These are phyloP conservation scores for Isurus oxyrinchus DNA, from an alignment of 2,113 vertebrate genomes.

Conservation along the genomic window DNA sequence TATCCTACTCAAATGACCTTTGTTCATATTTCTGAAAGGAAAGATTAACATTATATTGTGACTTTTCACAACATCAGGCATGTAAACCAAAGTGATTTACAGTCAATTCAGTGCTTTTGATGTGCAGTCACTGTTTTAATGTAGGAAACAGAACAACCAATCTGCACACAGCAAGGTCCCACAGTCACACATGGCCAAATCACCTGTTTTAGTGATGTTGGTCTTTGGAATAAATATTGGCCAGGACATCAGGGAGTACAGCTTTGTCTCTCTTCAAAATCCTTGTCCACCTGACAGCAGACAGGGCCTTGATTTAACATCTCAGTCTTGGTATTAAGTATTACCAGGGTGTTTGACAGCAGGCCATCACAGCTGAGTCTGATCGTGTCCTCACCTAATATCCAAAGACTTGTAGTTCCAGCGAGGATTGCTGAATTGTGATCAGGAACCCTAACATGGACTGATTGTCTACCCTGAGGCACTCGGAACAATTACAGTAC, in stretches of 20 bases:
- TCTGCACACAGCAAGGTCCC: not conserved
- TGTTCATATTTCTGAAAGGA: not conserved
- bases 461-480: not conserved
- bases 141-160: not conserved
- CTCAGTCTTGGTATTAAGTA: not conserved
- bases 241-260: not conserved
- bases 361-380: not conserved
- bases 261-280: not conserved
- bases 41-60: not conserved
- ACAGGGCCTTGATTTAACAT: not conserved
- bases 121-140: not conserved
- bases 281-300: not conserved
- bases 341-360: not conserved
- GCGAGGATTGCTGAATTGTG: not conserved
- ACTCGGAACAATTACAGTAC: constrained; percentile 3
- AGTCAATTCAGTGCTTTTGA: not conserved
- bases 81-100: not conserved
- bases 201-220: not conserved
- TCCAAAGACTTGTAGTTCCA: not conserved
- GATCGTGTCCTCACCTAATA: not conserved
- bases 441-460: not conserved
- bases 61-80: not conserved
- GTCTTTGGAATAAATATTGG: not conserved
- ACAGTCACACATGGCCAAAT: not conserved
- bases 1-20: not conserved